Evolutionary conservation across 92 coral and sea anemone species (phyloP), one percentile per base, ranked within the genome.

Genomic region (Palythoa heliodiscus): DNA sequence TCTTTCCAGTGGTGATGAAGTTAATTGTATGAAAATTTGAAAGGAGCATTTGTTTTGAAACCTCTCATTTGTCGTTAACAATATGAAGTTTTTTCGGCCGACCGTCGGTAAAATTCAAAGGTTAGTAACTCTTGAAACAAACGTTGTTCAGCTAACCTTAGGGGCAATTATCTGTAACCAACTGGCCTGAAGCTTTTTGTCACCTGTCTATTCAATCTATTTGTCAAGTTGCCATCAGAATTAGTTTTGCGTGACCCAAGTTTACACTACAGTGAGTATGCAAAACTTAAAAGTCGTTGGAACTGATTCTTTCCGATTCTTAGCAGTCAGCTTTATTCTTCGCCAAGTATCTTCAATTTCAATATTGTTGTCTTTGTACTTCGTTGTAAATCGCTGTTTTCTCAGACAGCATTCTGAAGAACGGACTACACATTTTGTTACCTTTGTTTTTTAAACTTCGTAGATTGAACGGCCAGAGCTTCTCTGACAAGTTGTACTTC

Each of bases 41-140:
- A 60, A 39, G n/a, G 5, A 20, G 37, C 13, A 43, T 48, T 1
- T 8, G 40, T 40, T 11, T 43, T 16, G 72, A 70, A 63, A 53
- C 11, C 1, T 12, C 61, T 67, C 24, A 12, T 53, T 2, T 50
- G 22, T 47, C 37, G 29, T 64, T 25, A 7, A 20, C 58, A 24
- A 22, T 80, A 47, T 69, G 81, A 76, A 76, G 67, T 20, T 43
- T 67, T 80, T 67, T 11, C 60, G 3, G 63, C 64, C 73, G 43
- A 66, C 72, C 74, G 5, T 70, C 48, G 47, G 84, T 22, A 52
- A 66, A 64, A 23, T 25, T 48, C 57, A 67, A 64, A 66, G 84
- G 60, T 80, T 29, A 78, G 83, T 78, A 80, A 80, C 63, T 23
- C 22, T 80, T 53, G 67, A 78, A 61, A 38, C 52, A 43, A 78